phyloP scores from a whole-genome alignment of 1,140 invertebrate species.

The Octopus sinensis region DNA sequence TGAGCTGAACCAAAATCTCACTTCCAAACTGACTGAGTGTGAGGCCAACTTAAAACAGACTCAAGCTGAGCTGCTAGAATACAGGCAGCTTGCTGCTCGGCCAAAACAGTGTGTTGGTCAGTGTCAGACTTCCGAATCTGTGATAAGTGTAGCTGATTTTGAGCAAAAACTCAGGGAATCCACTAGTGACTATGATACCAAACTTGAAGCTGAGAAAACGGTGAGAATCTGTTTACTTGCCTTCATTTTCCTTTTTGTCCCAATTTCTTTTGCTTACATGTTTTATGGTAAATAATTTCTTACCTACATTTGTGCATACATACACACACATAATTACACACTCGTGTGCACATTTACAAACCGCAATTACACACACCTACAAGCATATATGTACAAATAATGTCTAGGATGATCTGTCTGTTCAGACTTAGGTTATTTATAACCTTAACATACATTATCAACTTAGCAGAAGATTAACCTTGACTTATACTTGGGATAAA shows the following conservation, averaged over 20 bases:
- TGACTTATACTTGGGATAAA: no score
- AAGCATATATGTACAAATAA: no score
- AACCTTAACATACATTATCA: no score
- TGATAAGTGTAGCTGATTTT: neutral
- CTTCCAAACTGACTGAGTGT: neutral
- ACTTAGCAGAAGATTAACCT: no score
- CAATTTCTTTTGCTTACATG: no score
- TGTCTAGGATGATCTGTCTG: no score
- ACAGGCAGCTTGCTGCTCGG: neutral
- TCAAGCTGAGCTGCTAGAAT: neutral
- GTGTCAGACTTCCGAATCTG: conserved; percentile 8
- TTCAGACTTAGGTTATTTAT: no score
- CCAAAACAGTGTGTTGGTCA: neutral
- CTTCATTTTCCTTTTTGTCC: neutral
- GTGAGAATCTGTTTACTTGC: neutral
- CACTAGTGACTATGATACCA: neutral
- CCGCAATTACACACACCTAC: no score
- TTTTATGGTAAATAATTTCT: no score
- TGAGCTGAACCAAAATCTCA: conserved; percentile 24
- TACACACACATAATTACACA: no score
- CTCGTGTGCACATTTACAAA: no score
- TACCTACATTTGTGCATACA: no score
- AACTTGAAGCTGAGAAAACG: conserved; percentile 1
- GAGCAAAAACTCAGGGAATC: conserved; percentile 7
- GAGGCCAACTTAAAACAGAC: conserved; percentile 11